Evolutionary conservation across 2,888 invertebrate genomes (phyloP).

Genomic region (Cordilura impudica): DNA sequence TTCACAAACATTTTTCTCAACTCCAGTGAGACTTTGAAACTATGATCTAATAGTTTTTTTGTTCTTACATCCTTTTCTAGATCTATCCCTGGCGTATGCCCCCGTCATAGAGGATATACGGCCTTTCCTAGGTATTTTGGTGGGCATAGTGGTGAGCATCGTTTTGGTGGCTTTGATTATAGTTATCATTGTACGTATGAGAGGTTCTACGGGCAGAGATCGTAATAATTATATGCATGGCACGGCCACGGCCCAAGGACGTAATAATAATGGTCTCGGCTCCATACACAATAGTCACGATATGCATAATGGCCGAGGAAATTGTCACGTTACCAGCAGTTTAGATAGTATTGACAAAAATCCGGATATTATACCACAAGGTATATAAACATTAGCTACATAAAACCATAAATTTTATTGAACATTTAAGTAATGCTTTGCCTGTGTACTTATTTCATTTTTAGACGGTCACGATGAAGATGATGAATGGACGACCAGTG

Average conservation of each 20-base stretch:
- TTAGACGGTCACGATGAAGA: slow-evolving; percentile 77
- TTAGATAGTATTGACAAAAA: slow-evolving; percentile 78
- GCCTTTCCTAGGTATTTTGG: slow-evolving; percentile 79
- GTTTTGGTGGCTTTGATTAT: slow-evolving; percentile 79
- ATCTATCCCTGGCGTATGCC: slow-evolving; percentile 77
- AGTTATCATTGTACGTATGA: slow-evolving; percentile 79
- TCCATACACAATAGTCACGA: slow-evolving; percentile 76
- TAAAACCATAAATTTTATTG: neutral
- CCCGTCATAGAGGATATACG: slow-evolving; percentile 80
- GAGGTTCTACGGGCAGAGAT: slow-evolving; percentile 78
- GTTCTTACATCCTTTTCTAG: slow-evolving; percentile 63
- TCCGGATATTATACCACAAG: slow-evolving; percentile 78
- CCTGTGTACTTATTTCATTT: neutral
- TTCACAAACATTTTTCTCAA: neutral
- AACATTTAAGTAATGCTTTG: neutral
- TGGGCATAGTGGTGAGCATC: slow-evolving; percentile 80
- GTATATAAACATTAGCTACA: slow-evolving; percentile 52
- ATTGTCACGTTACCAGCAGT: slow-evolving; percentile 76
- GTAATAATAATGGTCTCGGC: slow-evolving; percentile 72
- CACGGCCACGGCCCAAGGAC: slow-evolving; percentile 66
- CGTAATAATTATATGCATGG: slow-evolving; percentile 77
- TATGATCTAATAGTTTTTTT: slow-evolving; percentile 14
- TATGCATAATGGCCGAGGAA: slow-evolving; percentile 74
- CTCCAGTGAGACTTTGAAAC: neutral
- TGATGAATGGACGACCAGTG: slow-evolving; percentile 78